Evolutionary conservation across 1,140 invertebrate species (phyloP), one percentile per base, ranked within the genome.

Genomic region (Elymnias hypermnestra): DNA sequence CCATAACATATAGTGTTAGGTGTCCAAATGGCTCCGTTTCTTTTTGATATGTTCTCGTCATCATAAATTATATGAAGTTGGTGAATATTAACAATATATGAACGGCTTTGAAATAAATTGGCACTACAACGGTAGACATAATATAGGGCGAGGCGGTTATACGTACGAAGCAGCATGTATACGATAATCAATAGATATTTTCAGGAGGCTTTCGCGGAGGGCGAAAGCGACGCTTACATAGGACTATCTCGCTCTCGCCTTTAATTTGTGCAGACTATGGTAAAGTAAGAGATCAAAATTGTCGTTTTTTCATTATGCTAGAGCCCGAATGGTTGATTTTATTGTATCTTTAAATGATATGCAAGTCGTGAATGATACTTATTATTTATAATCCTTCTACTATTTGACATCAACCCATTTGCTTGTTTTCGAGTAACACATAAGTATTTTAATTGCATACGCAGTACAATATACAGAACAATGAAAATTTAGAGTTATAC

Each of bases 121-220:
- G 75, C 71, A 79, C 77, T 45, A 63, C 62, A 53, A 43, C 53
- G 59, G 53, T 64, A 72, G 65, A 68, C 74, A 72, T 74, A 81
- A 69, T 68, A 73, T 74, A 69, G 72, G 72, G 72, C 74, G 74
- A 81, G 69, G 67, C 68, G 47, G 44, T 66, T 84, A 77, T 83
- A 83, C 66, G 52, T 72, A 76, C 77, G 63, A 57, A 74, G 71
- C 55, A 43, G 54, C 60, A 71, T 63, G 67, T 79, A 78, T 81
- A 81, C 77, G 72, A 77, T 82, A 84, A 84, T 84, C 81, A 84
- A 84, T 84, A 84, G 77, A 84, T 84, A 84, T 84, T 84, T 84
- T 84, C 81, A 84, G 77, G 72, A 84, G 81, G 81, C 77, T 84
- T 82, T 84, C 70, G 76, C 72, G 63, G 70, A 71, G 75, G 52